Base-by-base conservation (phyloP, 2,797 vertebrate species). In the Orientallactaga sibirica region DNA sequence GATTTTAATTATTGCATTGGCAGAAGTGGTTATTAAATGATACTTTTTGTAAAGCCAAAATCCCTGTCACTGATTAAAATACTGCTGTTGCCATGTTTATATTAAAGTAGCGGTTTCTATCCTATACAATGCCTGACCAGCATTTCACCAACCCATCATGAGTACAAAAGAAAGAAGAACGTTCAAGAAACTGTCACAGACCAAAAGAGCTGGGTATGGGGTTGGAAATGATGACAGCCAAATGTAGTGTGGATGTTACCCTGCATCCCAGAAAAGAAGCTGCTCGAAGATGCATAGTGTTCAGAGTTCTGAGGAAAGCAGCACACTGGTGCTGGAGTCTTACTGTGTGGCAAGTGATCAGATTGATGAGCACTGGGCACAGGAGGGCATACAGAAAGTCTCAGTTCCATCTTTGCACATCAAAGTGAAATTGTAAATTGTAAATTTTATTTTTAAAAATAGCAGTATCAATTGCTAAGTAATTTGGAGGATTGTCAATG, bases 21-120 rank as follows among this genome's bases (percentile, higher is more conserved):
- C n/a, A 66, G 37, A 88, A 82, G 7, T 67, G 77, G 15, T 73
- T 88, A 86, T 41, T 74, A 29, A 8, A 55, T 5, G 9, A 74
- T 67, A 11, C 0, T 87, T 89, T 82, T 84, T n/a, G 7, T 9
- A 48, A 48, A 88, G 37, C 22, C 29, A 11, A 61, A 91, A 80
- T 67, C 25, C 68, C 6, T 22, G n/a, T 24, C 61, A 92, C 94
- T 80, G 29, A 61, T 52, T 41, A 75, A 95, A 93, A 86, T 52
- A 15, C 66, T 81, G 33, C 8, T 73, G 58, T 64, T 90, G 43
- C 37, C 19, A 55, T 20, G 86, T 48, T 76, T 93, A 19, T 76
- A 80, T 76, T 86, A 79, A 86, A 76, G 64, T 3, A 88, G 48
- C 5, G 62, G 76, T 67, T 79, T 76, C 19, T n/a, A 55, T 48